A percentile compares a stretch with the other conserved stretches of the same genome.
phyloP scores from a whole-genome alignment of 2,797 vertebrate genomes.

The Anabas testudineus region DNA sequence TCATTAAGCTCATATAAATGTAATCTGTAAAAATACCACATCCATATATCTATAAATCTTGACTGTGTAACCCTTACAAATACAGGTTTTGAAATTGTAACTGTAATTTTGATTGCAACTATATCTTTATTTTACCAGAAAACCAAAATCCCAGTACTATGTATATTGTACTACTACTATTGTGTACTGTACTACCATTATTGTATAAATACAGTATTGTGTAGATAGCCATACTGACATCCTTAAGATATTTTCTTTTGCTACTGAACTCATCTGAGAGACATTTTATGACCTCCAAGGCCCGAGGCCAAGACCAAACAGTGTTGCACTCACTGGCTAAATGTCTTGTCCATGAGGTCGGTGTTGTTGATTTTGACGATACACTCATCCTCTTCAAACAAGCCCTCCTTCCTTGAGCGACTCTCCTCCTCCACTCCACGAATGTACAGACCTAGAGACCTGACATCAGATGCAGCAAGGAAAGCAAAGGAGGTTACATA shows the following conservation, averaged over 20 bases:
- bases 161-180: too few species aligned
- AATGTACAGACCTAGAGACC: constrained; percentile 93
- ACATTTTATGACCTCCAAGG: neutral
- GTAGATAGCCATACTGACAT: too few species aligned
- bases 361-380: constrained; percentile 94
- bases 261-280: constrained; percentile 3
- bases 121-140: neutral
- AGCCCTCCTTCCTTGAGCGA: constrained; percentile 89
- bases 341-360: constrained; percentile 93
- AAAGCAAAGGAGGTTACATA: neutral
- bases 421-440: constrained; percentile 95
- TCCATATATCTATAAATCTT: too few species aligned
- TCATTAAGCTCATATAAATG: too few species aligned
- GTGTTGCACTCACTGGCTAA: constrained; percentile 91
- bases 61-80: too few species aligned
- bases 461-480: constrained; percentile 54
- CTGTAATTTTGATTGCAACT: too few species aligned
- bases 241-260: too few species aligned
- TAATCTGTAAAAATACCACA: too few species aligned
- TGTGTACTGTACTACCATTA: too few species aligned
- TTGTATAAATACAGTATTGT: too few species aligned
- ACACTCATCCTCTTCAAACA: constrained; percentile 95
- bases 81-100: too few species aligned
- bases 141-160: neutral
- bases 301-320: neutral